Conservation (phyloP, 1,140 invertebrate genomes). For the Anoplolepis gracilipes region DNA sequence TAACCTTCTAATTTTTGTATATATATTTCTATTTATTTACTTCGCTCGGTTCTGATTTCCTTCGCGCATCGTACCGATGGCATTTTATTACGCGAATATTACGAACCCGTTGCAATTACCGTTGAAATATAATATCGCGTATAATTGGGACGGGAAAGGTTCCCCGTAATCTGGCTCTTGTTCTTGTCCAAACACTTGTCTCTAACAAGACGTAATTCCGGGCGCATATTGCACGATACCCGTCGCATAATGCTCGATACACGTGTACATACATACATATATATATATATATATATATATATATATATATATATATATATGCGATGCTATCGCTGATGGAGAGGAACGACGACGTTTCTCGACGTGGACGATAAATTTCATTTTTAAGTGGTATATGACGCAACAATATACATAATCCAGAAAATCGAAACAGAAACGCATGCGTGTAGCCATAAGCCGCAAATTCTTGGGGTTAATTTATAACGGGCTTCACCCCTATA, state of each 20-base stretch:
- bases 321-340: background rate
- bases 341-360: background rate
- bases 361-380: background rate
- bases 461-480: conserved; percentile 23
- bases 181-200: conserved; percentile 16
- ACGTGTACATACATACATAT: no score
- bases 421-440: conserved; percentile 38
- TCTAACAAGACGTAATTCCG: conserved; percentile 3
- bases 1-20: background rate
- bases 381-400: conserved; percentile 25
- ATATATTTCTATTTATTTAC: background rate
- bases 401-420: conserved; percentile 17
- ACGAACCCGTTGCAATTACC: conserved; percentile 18
- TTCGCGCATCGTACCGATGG: background rate
- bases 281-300: no score
- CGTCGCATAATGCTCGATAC: background rate
- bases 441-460: background rate
- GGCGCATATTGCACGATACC: background rate
- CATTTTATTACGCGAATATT: background rate
- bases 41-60: background rate
- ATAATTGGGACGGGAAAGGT: conserved; percentile 9
- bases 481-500: background rate
- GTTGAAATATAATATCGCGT: conserved; percentile 38
- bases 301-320: no score
- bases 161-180: background rate